Conservation (phyloP, 2,797 vertebrate species). For the Lagocephalus sceleratus region DNA sequence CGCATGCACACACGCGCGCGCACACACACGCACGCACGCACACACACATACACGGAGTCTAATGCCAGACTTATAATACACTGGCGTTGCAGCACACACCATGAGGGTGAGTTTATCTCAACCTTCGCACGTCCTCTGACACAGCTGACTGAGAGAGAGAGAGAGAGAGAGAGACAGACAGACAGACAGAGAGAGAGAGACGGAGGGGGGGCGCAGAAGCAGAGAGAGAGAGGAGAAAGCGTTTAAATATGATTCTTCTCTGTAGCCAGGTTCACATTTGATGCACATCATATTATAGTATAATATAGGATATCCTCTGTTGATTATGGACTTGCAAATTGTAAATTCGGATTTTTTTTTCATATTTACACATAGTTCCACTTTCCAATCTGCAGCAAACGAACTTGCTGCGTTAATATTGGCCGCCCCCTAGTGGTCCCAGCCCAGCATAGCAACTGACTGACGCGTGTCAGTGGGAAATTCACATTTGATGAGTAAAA, state of each 20-base stretch:
- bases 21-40: conserved; percentile 18
- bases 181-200: too few relatives aligned
- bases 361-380: too few relatives aligned
- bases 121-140: conserved; percentile 21
- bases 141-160: conserved; percentile 10
- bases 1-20: conserved; percentile 11
- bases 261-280: too few relatives aligned
- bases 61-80: conserved; percentile 4
- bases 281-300: too few relatives aligned
- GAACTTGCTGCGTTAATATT: too few relatives aligned
- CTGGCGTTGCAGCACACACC: conserved; percentile 29
- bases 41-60: conserved; percentile 12
- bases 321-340: too few relatives aligned
- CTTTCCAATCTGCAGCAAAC: too few relatives aligned
- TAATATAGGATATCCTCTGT: too few relatives aligned
- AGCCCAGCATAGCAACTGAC: not conserved
- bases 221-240: too few relatives aligned
- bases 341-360: too few relatives aligned
- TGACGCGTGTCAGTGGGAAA: not conserved
- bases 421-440: conserved; percentile 25
- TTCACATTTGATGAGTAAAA: not conserved
- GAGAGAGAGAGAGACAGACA: not conserved
- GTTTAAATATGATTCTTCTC: too few relatives aligned
- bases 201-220: too few relatives aligned
- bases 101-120: conserved; percentile 38